Evolutionary conservation across 2,113 vertebrate genomes (phyloP).

Genomic region (Loxodonta africana): DNA sequence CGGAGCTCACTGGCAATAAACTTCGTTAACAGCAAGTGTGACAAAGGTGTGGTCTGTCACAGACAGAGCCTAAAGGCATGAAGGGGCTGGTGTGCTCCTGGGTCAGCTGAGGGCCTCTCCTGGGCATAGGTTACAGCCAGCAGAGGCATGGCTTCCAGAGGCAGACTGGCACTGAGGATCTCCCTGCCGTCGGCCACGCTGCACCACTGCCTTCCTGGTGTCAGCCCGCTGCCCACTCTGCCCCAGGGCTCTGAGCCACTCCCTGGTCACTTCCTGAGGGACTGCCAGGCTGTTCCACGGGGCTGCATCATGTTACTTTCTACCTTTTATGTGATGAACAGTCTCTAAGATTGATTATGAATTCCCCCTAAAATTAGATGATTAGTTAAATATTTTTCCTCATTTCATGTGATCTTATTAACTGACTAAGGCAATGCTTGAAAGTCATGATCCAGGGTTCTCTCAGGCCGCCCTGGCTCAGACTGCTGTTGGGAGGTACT

Average conservation of each 20-base stretch:
- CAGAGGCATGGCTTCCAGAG: neutral
- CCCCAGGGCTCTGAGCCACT: neutral
- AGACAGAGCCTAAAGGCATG: neutral
- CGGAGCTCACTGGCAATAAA: conserved; percentile 89
- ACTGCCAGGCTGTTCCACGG: neutral
- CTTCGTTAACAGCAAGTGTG: conserved; percentile 89
- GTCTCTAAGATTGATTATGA: conserved; percentile 19
- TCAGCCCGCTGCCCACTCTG: neutral
- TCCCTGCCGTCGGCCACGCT: neutral
- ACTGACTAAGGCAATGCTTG: neutral
- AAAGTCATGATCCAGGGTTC: neutral
- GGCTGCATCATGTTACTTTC: neutral
- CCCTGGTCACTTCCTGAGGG: neutral
- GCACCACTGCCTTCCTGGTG: neutral
- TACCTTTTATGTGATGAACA: neutral
- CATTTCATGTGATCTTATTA: neutral
- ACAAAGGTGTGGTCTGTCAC: conserved; percentile 89
- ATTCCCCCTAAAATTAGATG: conserved; percentile 10
- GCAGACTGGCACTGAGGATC: rapidly evolving
- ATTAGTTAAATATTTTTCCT: conserved; percentile 17
- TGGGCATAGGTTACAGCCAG: neutral
- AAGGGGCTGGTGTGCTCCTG: neutral
- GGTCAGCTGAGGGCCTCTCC: neutral
- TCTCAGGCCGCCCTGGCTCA: conserved; percentile 17
- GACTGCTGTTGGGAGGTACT: neutral